Evolutionary conservation across 2,888 invertebrate species (phyloP).

Genomic region (Drosophila pegasa): DNA sequence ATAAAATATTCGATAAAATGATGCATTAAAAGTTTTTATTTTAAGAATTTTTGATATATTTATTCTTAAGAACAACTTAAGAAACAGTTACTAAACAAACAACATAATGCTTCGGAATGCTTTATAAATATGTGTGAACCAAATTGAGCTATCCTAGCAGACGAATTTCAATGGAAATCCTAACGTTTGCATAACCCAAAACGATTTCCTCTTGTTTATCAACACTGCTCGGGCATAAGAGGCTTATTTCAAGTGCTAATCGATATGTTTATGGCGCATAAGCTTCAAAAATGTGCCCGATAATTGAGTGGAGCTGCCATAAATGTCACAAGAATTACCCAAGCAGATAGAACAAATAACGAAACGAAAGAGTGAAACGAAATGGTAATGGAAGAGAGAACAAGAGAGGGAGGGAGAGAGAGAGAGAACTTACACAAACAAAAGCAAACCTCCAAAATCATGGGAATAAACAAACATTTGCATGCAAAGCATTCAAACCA

Average conservation of each 20-base stretch:
- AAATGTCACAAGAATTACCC: conserved; percentile 39
- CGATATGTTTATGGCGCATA: conserved; percentile 40
- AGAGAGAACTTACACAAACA: conserved; percentile 31
- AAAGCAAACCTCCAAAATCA: conserved; percentile 28
- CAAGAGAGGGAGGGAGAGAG: background rate
- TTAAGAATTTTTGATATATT: too few species aligned
- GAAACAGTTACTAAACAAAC: background rate
- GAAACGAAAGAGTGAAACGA: background rate
- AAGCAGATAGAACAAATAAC: background rate
- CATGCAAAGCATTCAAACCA: conserved; percentile 17
- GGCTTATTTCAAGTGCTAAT: conserved; percentile 44
- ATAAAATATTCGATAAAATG: too few species aligned
- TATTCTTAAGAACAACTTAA: background rate
- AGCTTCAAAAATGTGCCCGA: conserved; percentile 19
- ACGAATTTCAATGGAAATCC: conserved; percentile 3
- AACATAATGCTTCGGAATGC: background rate
- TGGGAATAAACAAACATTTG: conserved; percentile 51
- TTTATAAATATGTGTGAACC: background rate
- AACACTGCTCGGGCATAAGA: conserved; percentile 30
- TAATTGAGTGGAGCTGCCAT: conserved; percentile 43
- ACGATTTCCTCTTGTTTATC: conserved; percentile 17
- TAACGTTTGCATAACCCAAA: conserved; percentile 3
- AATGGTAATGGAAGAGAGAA: background rate
- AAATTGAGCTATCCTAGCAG: background rate
- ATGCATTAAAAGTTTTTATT: background rate